These are phyloP conservation scores for Colletes latitarsis DNA, from an alignment of 1,140 invertebrate genomes.

Conservation along the genomic window DNA sequence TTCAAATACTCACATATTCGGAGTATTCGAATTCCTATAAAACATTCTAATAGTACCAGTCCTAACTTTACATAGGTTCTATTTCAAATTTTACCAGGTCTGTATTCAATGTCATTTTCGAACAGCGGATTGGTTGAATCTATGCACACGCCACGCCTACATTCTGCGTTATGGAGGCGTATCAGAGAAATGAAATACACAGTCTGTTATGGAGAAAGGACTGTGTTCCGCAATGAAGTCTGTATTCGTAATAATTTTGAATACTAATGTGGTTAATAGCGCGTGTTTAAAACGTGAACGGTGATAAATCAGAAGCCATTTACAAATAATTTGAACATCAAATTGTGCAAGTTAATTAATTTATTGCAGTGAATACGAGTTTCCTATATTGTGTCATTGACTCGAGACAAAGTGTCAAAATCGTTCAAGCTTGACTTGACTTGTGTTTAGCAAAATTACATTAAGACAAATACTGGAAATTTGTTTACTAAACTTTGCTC, in stretches of 20 bases:
- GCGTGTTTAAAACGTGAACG: constrained; percentile 29
- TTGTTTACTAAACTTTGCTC: neutral
- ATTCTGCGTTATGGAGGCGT: constrained; percentile 54
- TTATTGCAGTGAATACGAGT: constrained; percentile 35
- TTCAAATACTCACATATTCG: too few species aligned
- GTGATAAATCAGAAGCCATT: constrained; percentile 14
- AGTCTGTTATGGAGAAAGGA: constrained; percentile 44
- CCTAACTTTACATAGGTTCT: neutral
- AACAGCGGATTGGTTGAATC: constrained; percentile 44
- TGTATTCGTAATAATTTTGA: constrained; percentile 36
- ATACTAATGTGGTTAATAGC: constrained; percentile 12
- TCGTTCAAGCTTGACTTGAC: constrained; percentile 19
- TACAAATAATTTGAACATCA: neutral
- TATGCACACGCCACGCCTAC: constrained; percentile 61
- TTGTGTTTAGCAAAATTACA: constrained; percentile 1
- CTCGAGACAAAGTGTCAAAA: constrained; percentile 65
- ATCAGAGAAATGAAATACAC: constrained; percentile 50
- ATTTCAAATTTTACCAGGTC: constrained; percentile 9
- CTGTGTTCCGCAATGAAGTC: constrained; percentile 49
- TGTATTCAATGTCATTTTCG: constrained; percentile 26
- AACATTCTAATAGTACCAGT: too few species aligned
- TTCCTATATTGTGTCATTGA: constrained; percentile 63
- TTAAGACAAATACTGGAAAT: neutral
- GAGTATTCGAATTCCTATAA: too few species aligned
- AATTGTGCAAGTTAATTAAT: constrained; percentile 29